Evolutionary conservation across 1,140 invertebrate genomes (phyloP).

Genomic region (Rhopalosiphum padi): DNA sequence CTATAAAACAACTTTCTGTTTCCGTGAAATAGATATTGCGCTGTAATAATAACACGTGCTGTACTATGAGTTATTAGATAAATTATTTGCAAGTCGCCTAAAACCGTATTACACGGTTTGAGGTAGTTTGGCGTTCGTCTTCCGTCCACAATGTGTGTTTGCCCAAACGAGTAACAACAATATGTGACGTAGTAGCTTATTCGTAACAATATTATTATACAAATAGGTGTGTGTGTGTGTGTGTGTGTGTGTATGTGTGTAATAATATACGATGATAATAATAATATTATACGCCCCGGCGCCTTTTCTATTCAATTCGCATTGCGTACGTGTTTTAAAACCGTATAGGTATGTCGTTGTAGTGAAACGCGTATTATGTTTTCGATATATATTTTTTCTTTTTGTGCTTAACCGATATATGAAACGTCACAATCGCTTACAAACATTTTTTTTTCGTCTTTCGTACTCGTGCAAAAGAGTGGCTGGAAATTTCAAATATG

Average conservation of each 20-base stretch:
- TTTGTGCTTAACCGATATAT: not conserved
- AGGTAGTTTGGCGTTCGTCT: not conserved
- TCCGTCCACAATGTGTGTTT: not conserved
- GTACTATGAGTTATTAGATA: not conserved
- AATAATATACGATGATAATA: not conserved
- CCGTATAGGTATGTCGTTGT: not conserved
- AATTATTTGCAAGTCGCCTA: not conserved
- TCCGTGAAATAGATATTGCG: not conserved
- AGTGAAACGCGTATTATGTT: not conserved
- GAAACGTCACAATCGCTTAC: not conserved
- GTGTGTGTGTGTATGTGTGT: too few species aligned
- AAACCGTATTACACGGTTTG: not conserved
- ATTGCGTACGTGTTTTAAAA: conserved; percentile 11
- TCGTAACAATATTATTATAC: not conserved
- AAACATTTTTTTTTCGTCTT: not conserved
- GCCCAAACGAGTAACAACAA: not conserved
- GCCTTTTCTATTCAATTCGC: not conserved
- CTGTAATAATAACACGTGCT: not conserved
- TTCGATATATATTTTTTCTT: not conserved
- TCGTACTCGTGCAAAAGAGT: not conserved
- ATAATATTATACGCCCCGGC: not conserved
- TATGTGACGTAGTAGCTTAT: not conserved
- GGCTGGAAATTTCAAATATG: not conserved
- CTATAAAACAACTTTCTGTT: not conserved
- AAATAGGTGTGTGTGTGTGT: not conserved